Evolutionary conservation across 2,797 vertebrate genomes (phyloP).

Genomic region (Sebastes itinus): DNA sequence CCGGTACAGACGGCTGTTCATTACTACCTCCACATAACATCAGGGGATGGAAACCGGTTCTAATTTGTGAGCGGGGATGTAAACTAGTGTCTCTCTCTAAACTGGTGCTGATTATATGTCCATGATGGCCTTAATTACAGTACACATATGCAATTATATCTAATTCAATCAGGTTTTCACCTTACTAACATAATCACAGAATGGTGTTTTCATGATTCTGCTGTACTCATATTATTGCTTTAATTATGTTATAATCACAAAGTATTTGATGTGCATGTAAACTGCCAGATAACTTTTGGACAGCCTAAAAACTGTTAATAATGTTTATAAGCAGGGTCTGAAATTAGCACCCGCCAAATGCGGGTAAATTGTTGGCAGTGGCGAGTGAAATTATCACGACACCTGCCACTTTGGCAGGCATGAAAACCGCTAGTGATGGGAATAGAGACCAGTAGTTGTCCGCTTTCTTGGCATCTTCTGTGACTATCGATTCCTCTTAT

Average conservation of each 20-base stretch:
- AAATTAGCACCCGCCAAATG: too few relatives aligned
- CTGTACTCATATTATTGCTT: not conserved
- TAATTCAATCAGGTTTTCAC: slow-evolving; percentile 16
- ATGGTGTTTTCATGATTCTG: not conserved
- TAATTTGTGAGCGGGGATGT: not conserved
- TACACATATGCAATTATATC: not conserved
- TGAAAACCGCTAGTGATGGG: too few relatives aligned
- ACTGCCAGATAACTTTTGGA: not conserved
- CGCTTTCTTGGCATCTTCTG: too few relatives aligned
- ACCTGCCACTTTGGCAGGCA: too few relatives aligned
- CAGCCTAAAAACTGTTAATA: too few relatives aligned
- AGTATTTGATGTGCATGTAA: slow-evolving; percentile 5
- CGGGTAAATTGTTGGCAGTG: too few relatives aligned
- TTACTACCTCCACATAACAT: not conserved
- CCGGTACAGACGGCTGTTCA: not conserved
- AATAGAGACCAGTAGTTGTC: too few relatives aligned
- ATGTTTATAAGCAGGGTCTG: too few relatives aligned
- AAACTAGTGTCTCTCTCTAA: not conserved
- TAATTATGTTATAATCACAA: slow-evolving; percentile 18
- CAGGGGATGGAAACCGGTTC: not conserved
- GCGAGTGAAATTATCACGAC: too few relatives aligned
- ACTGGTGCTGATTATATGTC: slow-evolving; percentile 5
- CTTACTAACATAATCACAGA: slow-evolving; percentile 25
- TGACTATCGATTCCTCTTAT: too few relatives aligned
- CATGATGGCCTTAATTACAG: slow-evolving; percentile 16